These are phyloP conservation scores for Petrocephalus zakoni DNA, from an alignment of 2,113 vertebrate genomes.

Conservation along the genomic window DNA sequence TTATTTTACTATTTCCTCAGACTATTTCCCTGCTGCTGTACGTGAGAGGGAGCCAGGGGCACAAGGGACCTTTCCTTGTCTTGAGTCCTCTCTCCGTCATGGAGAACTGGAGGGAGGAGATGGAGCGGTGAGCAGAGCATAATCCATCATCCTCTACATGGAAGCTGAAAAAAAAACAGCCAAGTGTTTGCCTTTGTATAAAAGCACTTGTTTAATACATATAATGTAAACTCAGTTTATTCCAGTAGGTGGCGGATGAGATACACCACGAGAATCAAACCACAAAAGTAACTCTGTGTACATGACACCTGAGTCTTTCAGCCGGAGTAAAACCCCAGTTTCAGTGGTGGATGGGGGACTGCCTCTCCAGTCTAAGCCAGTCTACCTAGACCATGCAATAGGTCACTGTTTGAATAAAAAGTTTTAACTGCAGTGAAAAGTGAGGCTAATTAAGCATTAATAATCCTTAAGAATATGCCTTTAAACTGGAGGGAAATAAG, in stretches of 20 bases:
- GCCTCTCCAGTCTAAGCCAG: background rate
- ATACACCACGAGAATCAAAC: background rate
- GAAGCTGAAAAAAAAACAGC: too few species aligned
- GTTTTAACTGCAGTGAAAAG: background rate
- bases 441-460: background rate
- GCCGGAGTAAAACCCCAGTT: background rate
- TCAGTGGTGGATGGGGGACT: background rate
- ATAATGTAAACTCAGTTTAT: background rate
- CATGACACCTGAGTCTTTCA: background rate
- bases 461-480: background rate
- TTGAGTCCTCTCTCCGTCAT: conserved; percentile 81
- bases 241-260: background rate
- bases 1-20: conserved; percentile 51
- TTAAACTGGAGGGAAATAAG: background rate
- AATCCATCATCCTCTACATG: too few species aligned
- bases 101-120: conserved; percentile 82
- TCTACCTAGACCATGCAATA: background rate
- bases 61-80: conserved; percentile 73
- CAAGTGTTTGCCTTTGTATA: background rate
- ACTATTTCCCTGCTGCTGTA: conserved; percentile 78
- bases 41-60: conserved; percentile 55
- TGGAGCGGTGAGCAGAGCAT: conserved; percentile 66
- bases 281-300: background rate
- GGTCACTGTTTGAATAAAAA: background rate
- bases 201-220: background rate